Evolutionary conservation across 2,888 invertebrate species (phyloP).

Genomic region (Alentia gelatinosa): DNA sequence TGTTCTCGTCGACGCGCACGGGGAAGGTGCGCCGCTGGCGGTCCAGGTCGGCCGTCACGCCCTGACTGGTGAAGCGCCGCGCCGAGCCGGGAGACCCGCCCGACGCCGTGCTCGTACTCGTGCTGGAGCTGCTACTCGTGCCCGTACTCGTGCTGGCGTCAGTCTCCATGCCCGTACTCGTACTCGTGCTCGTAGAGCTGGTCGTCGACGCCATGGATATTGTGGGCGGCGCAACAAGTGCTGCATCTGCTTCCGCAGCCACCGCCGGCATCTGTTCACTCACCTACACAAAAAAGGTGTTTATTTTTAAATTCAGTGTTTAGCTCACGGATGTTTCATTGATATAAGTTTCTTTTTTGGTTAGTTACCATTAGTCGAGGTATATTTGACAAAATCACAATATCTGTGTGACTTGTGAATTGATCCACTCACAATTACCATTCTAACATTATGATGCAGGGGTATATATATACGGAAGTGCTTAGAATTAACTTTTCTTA

Average conservation of each 20-base stretch:
- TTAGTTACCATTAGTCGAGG: no score
- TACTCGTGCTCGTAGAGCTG: neutral
- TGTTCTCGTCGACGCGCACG: constrained; percentile 83
- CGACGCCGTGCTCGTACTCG: neutral
- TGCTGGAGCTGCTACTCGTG: neutral
- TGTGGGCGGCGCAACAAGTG: constrained; percentile 1
- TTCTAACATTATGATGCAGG: no score
- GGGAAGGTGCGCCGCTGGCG: neutral
- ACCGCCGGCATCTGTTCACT: neutral
- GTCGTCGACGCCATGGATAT: neutral
- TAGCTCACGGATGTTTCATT: no score
- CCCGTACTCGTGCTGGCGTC: neutral
- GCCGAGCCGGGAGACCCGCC: neutral
- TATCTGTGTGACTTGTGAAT: no score
- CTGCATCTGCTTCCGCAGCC: neutral
- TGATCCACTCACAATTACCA: no score
- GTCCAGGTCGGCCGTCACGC: constrained; percentile 23
- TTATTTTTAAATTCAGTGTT: no score
- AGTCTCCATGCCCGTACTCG: neutral
- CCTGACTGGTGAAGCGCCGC: constrained; percentile 19
- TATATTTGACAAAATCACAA: no score
- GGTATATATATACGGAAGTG: no score
- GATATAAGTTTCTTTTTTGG: no score
- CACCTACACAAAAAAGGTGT: neutral
- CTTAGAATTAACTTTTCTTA: no score